Evolutionary conservation across 2,113 vertebrate genomes (phyloP).

Genomic region (Phylloscopus whistleri): DNA sequence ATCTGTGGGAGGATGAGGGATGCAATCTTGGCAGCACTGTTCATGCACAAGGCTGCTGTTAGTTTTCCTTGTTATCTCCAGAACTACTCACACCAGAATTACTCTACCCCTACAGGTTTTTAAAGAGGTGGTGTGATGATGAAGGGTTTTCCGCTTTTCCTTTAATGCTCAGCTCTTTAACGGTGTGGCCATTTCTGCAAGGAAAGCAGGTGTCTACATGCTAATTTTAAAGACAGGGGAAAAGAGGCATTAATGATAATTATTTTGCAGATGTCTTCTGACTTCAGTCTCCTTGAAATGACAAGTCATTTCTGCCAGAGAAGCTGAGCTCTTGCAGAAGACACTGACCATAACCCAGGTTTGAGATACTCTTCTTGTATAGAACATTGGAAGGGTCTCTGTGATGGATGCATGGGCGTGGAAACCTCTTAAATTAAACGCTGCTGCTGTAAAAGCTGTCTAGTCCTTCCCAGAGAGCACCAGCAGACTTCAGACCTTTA

Average conservation of each 20-base stretch:
- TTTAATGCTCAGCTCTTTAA: background rate
- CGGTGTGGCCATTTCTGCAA: background rate
- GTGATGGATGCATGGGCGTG: fast-evolving
- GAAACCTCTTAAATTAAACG: background rate
- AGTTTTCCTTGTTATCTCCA: background rate
- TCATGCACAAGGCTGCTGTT: background rate
- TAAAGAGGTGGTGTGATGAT: background rate
- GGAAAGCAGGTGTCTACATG: background rate
- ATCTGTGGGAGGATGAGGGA: background rate
- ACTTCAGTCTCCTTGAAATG: too few species aligned
- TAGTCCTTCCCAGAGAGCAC: background rate
- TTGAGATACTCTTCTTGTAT: background rate
- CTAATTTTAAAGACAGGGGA: background rate
- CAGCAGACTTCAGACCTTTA: background rate
- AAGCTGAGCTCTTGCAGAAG: background rate
- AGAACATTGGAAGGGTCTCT: background rate
- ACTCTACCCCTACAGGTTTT: background rate
- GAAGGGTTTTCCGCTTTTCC: background rate
- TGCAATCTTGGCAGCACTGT: fast-evolving
- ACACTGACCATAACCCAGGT: fast-evolving
- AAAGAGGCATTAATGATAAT: background rate
- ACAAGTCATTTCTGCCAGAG: background rate
- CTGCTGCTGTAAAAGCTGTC: background rate
- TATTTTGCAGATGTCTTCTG: background rate
- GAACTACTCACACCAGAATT: fast-evolving